phyloP scores from a whole-genome alignment of 2,113 vertebrate species.

The Erythrolamprus reginae region DNA sequence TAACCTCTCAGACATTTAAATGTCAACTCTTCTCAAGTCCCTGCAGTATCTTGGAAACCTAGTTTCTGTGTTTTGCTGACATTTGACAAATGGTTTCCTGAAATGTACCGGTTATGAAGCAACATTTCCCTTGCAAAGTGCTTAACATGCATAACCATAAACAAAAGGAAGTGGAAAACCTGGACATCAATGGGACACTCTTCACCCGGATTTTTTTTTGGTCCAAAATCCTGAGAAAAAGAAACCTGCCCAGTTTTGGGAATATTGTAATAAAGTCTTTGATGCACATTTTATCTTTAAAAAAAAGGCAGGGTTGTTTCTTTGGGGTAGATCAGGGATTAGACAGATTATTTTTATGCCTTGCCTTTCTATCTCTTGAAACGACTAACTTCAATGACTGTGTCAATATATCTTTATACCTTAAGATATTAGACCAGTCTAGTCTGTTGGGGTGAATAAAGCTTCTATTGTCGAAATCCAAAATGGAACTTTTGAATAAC shows the following conservation, averaged over 20 bases:
- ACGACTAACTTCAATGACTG: too few species aligned
- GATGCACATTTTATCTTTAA: neutral
- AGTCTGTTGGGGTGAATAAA: too few species aligned
- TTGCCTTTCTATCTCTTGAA: too few species aligned
- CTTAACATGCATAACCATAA: neutral
- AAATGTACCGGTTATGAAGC: neutral
- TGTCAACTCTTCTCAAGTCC: neutral
- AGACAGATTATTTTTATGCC: too few species aligned
- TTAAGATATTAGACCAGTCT: too few species aligned
- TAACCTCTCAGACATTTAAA: neutral
- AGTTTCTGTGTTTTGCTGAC: neutral
- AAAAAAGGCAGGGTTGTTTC: neutral
- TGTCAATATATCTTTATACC: too few species aligned
- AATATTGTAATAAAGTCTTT: neutral
- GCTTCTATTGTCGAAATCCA: too few species aligned
- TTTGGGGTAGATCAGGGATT: neutral
- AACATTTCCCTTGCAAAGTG: neutral
- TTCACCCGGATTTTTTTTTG: neutral
- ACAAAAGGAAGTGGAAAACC: neutral
- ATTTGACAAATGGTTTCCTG: neutral
- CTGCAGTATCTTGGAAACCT: neutral
- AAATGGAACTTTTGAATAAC: too few species aligned
- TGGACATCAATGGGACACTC: neutral
- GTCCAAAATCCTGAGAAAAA: neutral
- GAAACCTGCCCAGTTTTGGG: neutral